These are phyloP conservation scores for Bubo scandiacus DNA, from an alignment of 2,113 vertebrate species.

Conservation along the genomic window DNA sequence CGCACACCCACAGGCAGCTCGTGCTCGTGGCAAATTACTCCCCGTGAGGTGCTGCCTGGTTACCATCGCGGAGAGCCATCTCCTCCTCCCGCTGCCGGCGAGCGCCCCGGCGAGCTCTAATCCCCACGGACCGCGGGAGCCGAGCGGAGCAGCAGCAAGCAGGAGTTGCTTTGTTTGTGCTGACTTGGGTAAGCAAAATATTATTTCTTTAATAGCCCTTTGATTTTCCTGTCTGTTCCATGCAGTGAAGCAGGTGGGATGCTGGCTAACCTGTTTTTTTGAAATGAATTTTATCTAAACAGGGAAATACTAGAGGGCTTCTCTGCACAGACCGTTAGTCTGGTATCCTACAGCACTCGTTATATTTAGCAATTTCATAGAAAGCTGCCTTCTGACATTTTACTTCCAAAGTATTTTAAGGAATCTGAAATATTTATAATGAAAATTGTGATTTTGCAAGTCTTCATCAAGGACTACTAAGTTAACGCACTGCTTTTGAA, in stretches of 20 bases:
- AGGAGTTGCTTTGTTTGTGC: slow-evolving; percentile 42
- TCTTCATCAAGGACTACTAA: background rate
- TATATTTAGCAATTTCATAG: background rate
- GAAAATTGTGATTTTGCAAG: background rate
- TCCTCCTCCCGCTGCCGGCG: slow-evolving; percentile 61
- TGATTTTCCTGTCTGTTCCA: background rate
- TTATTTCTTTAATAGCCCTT: background rate
- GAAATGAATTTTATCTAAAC: fast-evolving
- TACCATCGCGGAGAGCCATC: slow-evolving; percentile 61
- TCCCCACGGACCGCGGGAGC: slow-evolving; percentile 70
- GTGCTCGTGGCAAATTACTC: background rate
- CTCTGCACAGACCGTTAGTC: background rate
- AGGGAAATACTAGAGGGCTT: background rate
- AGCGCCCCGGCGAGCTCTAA: slow-evolving; percentile 41
- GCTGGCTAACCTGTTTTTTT: background rate
- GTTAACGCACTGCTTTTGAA: background rate
- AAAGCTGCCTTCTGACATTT: background rate
- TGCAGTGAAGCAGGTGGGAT: background rate
- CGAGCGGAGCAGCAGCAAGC: background rate
- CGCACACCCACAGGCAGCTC: slow-evolving; percentile 22
- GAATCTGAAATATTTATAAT: background rate
- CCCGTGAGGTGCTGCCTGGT: slow-evolving; percentile 66
- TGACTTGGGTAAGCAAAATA: slow-evolving; percentile 67
- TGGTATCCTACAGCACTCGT: background rate
- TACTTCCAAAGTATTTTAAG: background rate